Percentiles rank a stretch among this genome's conserved stretches.
Conservation (phyloP, 2,797 vertebrate species). For the Limnodromus scolopaceus region DNA sequence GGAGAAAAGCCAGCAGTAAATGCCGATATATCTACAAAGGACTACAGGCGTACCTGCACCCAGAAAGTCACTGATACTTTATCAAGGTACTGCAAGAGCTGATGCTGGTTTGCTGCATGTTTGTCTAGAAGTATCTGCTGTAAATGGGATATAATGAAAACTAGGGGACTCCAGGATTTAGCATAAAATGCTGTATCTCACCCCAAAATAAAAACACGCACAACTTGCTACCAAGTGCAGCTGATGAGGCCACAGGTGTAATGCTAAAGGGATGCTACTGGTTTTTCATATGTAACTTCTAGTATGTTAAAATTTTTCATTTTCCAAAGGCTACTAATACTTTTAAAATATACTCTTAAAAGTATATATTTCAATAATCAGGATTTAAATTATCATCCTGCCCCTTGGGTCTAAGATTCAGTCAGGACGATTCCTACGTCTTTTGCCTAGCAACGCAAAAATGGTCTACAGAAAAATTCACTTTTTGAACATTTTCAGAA, state of each 20-base stretch:
- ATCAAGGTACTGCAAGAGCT: neutral
- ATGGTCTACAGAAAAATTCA: neutral
- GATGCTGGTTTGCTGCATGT: neutral
- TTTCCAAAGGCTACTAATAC: neutral
- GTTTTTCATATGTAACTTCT: neutral
- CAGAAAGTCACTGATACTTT: neutral
- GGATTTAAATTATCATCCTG: neutral
- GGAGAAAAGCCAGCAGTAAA: neutral
- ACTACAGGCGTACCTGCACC: accelerated
- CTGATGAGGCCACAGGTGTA: neutral
- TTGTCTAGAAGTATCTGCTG: neutral
- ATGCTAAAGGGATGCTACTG: neutral
- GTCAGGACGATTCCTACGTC: neutral
- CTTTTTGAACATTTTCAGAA: neutral
- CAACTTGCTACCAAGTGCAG: neutral
- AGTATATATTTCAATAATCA: neutral
- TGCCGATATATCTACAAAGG: accelerated
- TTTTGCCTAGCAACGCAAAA: neutral
- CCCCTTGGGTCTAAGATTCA: neutral
- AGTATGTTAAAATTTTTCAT: neutral
- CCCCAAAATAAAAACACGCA: neutral
- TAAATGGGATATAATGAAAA: neutral
- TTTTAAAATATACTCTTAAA: neutral
- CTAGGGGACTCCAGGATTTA: neutral
- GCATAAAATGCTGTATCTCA: neutral